These are phyloP conservation scores for Callimorpha dominula DNA, from an alignment of 2,888 invertebrate genomes.

Conservation along the genomic window DNA sequence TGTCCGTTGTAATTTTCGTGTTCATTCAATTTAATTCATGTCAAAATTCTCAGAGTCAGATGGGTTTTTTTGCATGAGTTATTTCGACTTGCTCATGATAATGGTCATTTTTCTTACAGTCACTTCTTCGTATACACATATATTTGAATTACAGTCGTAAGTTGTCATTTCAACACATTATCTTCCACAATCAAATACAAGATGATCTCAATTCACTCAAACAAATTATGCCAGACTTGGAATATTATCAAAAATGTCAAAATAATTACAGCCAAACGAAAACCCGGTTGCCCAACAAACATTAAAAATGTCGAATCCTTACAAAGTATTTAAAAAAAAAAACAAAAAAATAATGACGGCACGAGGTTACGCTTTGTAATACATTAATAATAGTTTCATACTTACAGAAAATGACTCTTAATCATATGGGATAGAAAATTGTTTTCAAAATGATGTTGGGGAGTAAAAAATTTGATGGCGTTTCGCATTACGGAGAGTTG, in stretches of 20 bases:
- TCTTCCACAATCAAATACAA: constrained; percentile 10
- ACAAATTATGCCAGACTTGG: constrained; percentile 22
- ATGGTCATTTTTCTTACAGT: neutral
- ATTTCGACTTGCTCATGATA: constrained; percentile 5
- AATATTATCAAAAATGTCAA: constrained; percentile 49
- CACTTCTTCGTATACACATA: constrained; percentile 1
- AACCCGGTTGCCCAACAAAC: constrained; percentile 25
- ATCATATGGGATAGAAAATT: constrained; percentile 85
- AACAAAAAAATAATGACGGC: constrained; percentile 65
- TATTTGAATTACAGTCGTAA: constrained; percentile 7
- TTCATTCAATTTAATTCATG: constrained; percentile 42
- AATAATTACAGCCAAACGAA: constrained; percentile 45
- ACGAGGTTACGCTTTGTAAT: constrained; percentile 67
- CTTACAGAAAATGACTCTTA: constrained; percentile 80
- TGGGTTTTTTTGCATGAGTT: constrained; percentile 10
- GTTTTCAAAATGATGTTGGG: constrained; percentile 76
- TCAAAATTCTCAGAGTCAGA: constrained; percentile 17
- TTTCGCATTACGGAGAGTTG: constrained; percentile 71
- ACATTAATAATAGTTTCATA: constrained; percentile 83
- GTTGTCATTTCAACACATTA: constrained; percentile 17
- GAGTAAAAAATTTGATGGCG: constrained; percentile 77
- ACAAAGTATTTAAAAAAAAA: constrained; percentile 43
- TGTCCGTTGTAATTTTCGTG: constrained; percentile 31
- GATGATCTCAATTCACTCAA: constrained; percentile 1
- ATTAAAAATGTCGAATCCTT: constrained; percentile 44